Evolutionary conservation across 2,888 invertebrate species (phyloP).

Genomic region (Mylabris sibirica): DNA sequence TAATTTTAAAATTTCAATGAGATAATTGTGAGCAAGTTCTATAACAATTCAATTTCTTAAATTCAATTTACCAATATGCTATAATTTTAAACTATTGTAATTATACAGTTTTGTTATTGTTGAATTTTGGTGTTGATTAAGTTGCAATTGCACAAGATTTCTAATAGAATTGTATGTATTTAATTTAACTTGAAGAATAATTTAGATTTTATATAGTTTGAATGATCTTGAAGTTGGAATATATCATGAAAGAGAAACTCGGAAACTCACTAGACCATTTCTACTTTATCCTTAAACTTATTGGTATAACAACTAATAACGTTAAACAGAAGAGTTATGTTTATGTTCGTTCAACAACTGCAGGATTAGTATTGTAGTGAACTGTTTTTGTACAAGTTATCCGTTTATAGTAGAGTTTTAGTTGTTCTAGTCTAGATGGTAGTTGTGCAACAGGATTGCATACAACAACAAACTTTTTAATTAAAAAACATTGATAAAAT

Average conservation of each 20-base stretch:
- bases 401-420: neutral
- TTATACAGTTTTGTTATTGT: neutral
- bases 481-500: neutral
- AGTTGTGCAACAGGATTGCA: slow-evolving; percentile 3
- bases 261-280: neutral
- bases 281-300: neutral
- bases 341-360: slow-evolving; percentile 3
- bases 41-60: no score
- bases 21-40: no score
- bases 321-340: neutral
- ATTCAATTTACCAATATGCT: no score
- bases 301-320: neutral
- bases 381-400: neutral
- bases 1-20: slow-evolving; percentile 1
- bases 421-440: neutral
- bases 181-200: neutral
- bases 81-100: neutral
- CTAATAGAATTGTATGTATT: neutral
- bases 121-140: neutral
- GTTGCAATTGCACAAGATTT: neutral
- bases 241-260: neutral
- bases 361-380: neutral
- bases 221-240: neutral
- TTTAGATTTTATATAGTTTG: neutral
- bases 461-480: neutral